These are phyloP conservation scores for Pinna nobilis DNA, from an alignment of 1,140 invertebrate species.

Conservation along the genomic window DNA sequence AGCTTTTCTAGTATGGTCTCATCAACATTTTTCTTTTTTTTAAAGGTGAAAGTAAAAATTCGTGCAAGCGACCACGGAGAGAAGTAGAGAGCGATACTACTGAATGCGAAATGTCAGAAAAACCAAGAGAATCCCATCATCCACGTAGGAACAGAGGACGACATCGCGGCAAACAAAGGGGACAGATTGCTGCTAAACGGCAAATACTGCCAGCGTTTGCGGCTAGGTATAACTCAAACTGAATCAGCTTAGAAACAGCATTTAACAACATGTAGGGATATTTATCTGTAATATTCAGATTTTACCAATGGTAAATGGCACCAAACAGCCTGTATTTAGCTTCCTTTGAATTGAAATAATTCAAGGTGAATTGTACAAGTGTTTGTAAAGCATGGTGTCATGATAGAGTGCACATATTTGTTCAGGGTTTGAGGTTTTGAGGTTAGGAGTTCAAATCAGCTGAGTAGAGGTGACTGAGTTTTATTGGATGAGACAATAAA, in stretches of 20 bases:
- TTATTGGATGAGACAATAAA: too few species aligned
- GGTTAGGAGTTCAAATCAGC: too few species aligned
- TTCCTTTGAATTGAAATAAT: too few species aligned
- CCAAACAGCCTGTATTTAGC: too few species aligned
- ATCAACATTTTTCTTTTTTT: background rate
- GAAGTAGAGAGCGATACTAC: conserved; percentile 60
- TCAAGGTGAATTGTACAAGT: too few species aligned
- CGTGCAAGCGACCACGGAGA: conserved; percentile 5
- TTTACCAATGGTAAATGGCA: too few species aligned
- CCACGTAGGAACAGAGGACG: conserved; percentile 52
- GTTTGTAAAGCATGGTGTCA: too few species aligned
- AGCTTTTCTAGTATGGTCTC: background rate
- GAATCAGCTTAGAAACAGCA: too few species aligned
- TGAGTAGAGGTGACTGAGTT: too few species aligned
- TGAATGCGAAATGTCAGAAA: conserved; percentile 49
- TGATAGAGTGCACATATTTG: too few species aligned
- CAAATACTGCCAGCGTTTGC: conserved; percentile 52
- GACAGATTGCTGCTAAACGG: conserved; percentile 49
- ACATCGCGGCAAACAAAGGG: conserved; percentile 59
- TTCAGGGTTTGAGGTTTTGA: too few species aligned
- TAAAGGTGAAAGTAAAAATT: background rate
- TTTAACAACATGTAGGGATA: background rate
- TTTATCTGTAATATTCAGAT: too few species aligned
- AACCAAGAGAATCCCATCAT: conserved; percentile 36
- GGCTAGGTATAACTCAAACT: conserved; percentile 46